A percentile compares a stretch with the other conserved stretches of the same genome.
Evolutionary conservation across 2,113 vertebrate genomes (phyloP).

Genomic region (Lanius collurio): DNA sequence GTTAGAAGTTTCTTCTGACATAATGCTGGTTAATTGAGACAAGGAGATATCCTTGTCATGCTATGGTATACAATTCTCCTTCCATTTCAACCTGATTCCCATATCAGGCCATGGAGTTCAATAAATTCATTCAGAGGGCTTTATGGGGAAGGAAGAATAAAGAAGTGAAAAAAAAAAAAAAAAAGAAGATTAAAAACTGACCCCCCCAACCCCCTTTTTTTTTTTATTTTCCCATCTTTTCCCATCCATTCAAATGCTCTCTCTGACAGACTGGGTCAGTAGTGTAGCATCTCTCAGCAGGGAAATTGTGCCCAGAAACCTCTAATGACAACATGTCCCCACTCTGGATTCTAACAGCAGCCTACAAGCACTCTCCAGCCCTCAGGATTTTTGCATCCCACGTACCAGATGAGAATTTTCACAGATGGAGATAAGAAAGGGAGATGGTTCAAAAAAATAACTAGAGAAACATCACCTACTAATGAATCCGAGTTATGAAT

Average conservation of each 20-base stretch:
- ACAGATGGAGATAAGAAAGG: rapidly evolving
- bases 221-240: not conserved
- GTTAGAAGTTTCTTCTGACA: not conserved
- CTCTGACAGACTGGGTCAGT: rapidly evolving
- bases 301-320: not conserved
- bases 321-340: rapidly evolving
- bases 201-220: not conserved
- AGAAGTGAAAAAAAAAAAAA: rapidly evolving
- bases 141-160: too few species aligned
- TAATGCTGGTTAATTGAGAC: not conserved
- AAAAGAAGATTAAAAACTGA: not conserved
- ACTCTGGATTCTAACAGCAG: too few species aligned
- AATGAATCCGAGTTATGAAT: not conserved
- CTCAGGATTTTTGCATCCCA: too few species aligned
- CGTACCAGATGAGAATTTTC: too few species aligned
- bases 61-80: not conserved
- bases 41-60: not conserved
- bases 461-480: rapidly evolving
- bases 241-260: rapidly evolving
- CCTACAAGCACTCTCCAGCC: rapidly evolving
- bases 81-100: not conserved
- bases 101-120: rapidly evolving
- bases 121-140: rapidly evolving
- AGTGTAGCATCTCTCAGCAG: rapidly evolving
- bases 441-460: not conserved